Conservation (phyloP, 2,113 vertebrate genomes). For the Geothlypis trichas region DNA sequence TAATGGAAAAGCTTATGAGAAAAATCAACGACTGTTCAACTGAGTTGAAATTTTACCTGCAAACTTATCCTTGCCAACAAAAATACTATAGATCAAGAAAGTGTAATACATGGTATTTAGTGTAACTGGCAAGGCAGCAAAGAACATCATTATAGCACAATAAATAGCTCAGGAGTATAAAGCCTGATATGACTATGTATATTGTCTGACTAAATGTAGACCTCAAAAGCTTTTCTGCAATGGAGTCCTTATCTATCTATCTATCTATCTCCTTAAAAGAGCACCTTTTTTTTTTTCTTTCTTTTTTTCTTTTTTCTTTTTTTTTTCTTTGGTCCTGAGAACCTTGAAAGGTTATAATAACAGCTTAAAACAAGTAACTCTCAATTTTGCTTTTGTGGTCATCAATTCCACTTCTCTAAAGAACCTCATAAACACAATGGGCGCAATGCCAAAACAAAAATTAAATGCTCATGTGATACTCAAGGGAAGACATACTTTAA, state of each 20-base stretch:
- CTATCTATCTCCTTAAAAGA: neutral
- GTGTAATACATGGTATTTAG: neutral
- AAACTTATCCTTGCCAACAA: neutral
- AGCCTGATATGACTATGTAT: neutral
- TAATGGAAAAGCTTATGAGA: neutral
- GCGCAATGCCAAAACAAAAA: slow-evolving; percentile 65
- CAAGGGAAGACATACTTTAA: slow-evolving; percentile 60
- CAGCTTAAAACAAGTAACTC: slow-evolving; percentile 59
- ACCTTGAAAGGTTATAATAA: slow-evolving; percentile 49
- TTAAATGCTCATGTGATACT: slow-evolving; percentile 51
- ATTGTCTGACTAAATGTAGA: neutral
- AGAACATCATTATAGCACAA: neutral
- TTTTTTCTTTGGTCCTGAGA: neutral
- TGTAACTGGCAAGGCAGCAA: neutral
- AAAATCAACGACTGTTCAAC: neutral
- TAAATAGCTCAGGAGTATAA: neutral
- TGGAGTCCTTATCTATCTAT: neutral
- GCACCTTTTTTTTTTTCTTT: neutral
- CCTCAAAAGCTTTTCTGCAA: neutral
- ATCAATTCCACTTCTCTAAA: slow-evolving; percentile 60
- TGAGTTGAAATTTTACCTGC: neutral
- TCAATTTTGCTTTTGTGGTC: slow-evolving; percentile 62
- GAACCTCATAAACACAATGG: slow-evolving; percentile 66
- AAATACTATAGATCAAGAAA: neutral
- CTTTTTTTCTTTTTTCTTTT: neutral